Evolutionary conservation across 2,113 vertebrate species (phyloP).

Genomic region (Alouatta palliata): DNA sequence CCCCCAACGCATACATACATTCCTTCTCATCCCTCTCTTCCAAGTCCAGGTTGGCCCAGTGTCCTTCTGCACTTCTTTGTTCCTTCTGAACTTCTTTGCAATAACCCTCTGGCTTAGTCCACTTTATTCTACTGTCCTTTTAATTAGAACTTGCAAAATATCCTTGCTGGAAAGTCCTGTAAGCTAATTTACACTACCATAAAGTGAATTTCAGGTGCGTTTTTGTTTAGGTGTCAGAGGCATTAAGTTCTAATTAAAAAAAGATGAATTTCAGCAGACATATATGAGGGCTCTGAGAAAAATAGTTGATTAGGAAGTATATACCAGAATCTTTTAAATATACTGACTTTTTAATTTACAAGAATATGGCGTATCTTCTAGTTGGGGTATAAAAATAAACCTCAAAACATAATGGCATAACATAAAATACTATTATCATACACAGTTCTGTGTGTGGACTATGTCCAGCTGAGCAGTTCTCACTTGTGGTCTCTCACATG

Average conservation of each 20-base stretch:
- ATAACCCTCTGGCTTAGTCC: not conserved
- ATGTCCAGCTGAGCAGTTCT: not conserved
- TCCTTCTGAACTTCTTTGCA: not conserved
- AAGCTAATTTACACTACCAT: not conserved
- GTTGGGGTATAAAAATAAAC: not conserved
- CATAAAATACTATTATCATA: not conserved
- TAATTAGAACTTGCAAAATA: slow-evolving; percentile 2
- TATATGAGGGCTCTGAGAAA: not conserved
- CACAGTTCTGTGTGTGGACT: not conserved
- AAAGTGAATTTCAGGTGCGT: not conserved
- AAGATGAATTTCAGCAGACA: not conserved
- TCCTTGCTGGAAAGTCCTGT: not conserved
- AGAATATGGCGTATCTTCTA: not conserved
- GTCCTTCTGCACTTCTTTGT: not conserved
- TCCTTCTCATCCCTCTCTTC: fast-evolving
- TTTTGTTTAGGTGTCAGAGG: not conserved
- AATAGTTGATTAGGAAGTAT: not conserved
- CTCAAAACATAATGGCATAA: not conserved
- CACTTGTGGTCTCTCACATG: not conserved
- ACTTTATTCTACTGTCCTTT: not conserved
- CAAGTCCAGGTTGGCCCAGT: not conserved
- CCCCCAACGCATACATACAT: not conserved
- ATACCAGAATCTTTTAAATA: not conserved
- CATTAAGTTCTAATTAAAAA: not conserved
- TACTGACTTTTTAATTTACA: not conserved